These are phyloP conservation scores for Cremastinae sp. DNA, from an alignment of 2,888 invertebrate species.

Conservation along the genomic window DNA sequence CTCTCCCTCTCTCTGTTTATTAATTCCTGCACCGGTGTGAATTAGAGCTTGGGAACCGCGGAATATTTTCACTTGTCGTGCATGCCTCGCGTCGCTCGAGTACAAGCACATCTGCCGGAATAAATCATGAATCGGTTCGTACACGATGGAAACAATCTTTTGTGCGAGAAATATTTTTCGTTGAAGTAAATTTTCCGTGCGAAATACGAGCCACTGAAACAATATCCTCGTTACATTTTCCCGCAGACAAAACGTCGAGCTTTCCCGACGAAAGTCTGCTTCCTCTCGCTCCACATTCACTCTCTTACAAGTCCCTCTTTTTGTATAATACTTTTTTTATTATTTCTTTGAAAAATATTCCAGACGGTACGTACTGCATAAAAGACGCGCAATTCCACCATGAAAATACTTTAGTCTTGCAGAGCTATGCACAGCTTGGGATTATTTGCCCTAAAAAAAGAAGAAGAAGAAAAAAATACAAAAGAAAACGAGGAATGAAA, in stretches of 20 bases:
- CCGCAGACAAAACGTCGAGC: conserved; percentile 14
- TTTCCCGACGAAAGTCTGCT: conserved; percentile 32
- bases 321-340: conserved; percentile 3
- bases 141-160: conserved; percentile 44
- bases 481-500: not conserved
- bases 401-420: conserved; percentile 20
- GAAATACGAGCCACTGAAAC: conserved; percentile 39
- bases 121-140: conserved; percentile 41
- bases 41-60: conserved; percentile 39
- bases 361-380: conserved; percentile 36
- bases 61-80: conserved; percentile 38
- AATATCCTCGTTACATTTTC: conserved; percentile 27
- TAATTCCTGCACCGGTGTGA: conserved; percentile 47
- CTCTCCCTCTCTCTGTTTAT: conserved; percentile 50
- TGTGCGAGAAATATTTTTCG: conserved; percentile 34
- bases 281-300: conserved; percentile 18
- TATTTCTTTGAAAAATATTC: conserved; percentile 47
- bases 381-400: conserved; percentile 44
- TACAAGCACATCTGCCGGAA: conserved; percentile 11
- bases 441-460: conserved; percentile 49
- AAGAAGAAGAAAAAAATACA: not conserved
- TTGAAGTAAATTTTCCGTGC: conserved; percentile 42
- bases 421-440: conserved; percentile 27
- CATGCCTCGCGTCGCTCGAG: conserved; percentile 15
- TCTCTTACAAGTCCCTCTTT: conserved; percentile 2